Percentiles rank a stretch among this genome's conserved stretches.
These are phyloP conservation scores for Ctenicera cuprea DNA, from an alignment of 2,888 invertebrate species.

Conservation along the genomic window DNA sequence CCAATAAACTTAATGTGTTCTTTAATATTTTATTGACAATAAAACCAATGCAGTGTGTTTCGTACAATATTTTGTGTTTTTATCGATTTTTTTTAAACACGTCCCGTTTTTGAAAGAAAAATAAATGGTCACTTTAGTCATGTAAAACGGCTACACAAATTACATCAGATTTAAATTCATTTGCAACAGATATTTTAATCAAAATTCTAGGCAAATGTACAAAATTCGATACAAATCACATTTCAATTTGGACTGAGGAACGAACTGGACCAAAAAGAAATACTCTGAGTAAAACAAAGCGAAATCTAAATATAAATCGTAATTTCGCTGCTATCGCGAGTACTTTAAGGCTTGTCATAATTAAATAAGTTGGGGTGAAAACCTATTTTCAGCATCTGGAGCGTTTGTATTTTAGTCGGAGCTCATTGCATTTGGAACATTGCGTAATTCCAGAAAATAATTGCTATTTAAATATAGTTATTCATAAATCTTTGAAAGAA, in stretches of 20 bases:
- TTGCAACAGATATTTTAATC: constrained; percentile 2
- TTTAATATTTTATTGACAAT: no score
- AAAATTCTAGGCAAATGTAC: not conserved
- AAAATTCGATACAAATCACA: not conserved
- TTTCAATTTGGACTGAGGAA: constrained; percentile 8
- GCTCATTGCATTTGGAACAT: constrained; percentile 16
- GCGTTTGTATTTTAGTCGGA: constrained; percentile 4
- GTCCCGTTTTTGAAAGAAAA: no score
- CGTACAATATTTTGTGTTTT: no score
- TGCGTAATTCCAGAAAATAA: constrained; percentile 19
- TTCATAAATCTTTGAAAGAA: constrained; percentile 12
- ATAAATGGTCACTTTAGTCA: no score
- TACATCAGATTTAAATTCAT: not conserved
- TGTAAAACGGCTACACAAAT: not conserved
- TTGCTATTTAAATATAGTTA: constrained; percentile 19
- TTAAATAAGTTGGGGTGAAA: constrained; percentile 35
- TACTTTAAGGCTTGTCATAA: constrained; percentile 36
- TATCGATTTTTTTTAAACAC: no score
- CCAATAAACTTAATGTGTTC: no score
- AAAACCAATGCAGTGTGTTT: no score
- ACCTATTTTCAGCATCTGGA: constrained; percentile 33
- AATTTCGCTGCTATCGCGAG: constrained; percentile 21
- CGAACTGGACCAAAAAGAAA: not conserved
- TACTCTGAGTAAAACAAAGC: constrained; percentile 10
- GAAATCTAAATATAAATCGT: constrained; percentile 34